These are phyloP conservation scores for Caerostris extrusa DNA, from an alignment of 1,140 invertebrate genomes.

Conservation along the genomic window DNA sequence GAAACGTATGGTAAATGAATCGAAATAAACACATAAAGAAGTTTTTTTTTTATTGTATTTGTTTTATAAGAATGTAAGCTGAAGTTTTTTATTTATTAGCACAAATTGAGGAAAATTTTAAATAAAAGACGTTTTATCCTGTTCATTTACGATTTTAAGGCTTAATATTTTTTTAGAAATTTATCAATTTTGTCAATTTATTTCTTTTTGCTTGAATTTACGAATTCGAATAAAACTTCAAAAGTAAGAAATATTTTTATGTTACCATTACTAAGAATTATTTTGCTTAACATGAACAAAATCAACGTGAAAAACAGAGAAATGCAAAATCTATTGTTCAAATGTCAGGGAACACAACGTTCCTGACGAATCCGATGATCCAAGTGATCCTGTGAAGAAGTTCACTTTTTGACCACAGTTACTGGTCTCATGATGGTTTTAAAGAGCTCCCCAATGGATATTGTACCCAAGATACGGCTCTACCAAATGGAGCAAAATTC, in stretches of 20 bases:
- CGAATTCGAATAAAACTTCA: too few species aligned
- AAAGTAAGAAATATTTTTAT: neutral
- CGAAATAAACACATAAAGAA: too few species aligned
- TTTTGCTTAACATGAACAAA: constrained; percentile 79
- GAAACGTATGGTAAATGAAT: too few species aligned
- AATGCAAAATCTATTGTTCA: constrained; percentile 84
- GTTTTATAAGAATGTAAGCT: too few species aligned
- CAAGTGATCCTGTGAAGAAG: constrained; percentile 82
- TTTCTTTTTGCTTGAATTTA: neutral
- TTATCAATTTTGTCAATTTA: too few species aligned
- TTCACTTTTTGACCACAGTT: constrained; percentile 86
- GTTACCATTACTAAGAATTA: neutral
- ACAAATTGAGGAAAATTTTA: too few species aligned
- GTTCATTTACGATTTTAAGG: too few species aligned
- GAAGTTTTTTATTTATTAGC: too few species aligned
- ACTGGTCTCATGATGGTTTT: constrained; percentile 86
- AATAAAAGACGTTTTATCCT: too few species aligned
- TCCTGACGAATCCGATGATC: constrained; percentile 83
- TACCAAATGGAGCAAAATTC: constrained; percentile 82
- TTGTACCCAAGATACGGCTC: constrained; percentile 81
- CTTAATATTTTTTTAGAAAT: too few species aligned
- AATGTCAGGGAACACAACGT: constrained; percentile 84
- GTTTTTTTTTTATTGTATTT: too few species aligned
- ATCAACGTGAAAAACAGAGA: constrained; percentile 84
- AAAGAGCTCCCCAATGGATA: constrained; percentile 83